Conservation (phyloP, 1,140 invertebrate species). For the Goniozus legneri region DNA sequence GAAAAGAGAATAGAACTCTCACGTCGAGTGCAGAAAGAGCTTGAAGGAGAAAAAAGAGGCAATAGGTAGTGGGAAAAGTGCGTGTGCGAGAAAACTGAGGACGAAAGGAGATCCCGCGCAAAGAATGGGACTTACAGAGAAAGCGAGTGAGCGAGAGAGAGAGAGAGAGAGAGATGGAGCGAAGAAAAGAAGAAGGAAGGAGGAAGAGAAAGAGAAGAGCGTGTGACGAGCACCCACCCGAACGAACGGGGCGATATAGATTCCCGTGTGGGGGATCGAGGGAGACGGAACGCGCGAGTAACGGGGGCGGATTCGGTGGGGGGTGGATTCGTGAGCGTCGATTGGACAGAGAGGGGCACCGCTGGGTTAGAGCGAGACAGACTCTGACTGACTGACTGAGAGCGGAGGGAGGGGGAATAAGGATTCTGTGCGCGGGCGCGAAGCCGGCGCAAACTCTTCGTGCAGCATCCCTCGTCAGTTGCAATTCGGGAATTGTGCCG, state of each 20-base stretch:
- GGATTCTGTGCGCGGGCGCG: conserved; percentile 44
- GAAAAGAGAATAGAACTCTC: background rate
- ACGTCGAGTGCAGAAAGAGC: background rate
- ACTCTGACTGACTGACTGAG: conserved; percentile 29
- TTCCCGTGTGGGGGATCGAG: conserved; percentile 7
- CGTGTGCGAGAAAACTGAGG: conserved; percentile 3
- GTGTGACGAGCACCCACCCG: conserved; percentile 1
- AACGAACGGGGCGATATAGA: conserved; percentile 7
- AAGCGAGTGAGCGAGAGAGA: conserved; percentile 4
- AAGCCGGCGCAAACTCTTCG: conserved; percentile 46
- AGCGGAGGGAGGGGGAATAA: conserved; percentile 21
- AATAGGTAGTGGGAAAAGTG: conserved; percentile 11
- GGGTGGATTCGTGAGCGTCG: conserved; percentile 15
- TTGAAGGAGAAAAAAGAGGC: conserved; percentile 8
- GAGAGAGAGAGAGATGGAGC: background rate
- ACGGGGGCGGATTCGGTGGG: conserved; percentile 13
- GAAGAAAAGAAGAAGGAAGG: conserved; percentile 12
- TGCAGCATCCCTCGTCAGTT: conserved; percentile 51
- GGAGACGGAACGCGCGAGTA: conserved; percentile 1
- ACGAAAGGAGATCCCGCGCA: too few species aligned
- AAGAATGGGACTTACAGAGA: too few species aligned
- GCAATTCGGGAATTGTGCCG: conserved; percentile 48
- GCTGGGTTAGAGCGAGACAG: conserved; percentile 12
- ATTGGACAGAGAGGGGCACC: conserved; percentile 10
- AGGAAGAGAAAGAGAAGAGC: conserved; percentile 2